Evolutionary conservation across 2,113 vertebrate genomes (phyloP).

Genomic region (Antechinus flavipes): DNA sequence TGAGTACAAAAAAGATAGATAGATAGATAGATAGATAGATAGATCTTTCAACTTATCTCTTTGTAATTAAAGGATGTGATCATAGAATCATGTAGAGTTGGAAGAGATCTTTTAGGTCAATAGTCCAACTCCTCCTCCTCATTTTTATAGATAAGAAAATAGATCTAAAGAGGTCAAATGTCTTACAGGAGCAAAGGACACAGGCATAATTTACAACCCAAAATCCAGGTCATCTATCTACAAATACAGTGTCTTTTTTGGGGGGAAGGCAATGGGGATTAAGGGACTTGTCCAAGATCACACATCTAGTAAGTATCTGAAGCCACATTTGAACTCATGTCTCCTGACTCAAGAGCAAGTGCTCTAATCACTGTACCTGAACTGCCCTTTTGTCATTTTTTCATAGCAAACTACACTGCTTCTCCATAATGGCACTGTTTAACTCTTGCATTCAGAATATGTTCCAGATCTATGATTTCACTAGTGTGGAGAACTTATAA

Average conservation of each 20-base stretch:
- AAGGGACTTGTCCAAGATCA: background rate
- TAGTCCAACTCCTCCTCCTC: background rate
- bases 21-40: background rate
- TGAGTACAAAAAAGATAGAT: constrained; percentile 39
- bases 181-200: background rate
- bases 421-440: background rate
- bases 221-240: background rate
- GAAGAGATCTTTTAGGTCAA: background rate
- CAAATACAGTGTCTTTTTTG: background rate
- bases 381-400: too few species aligned
- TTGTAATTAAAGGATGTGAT: background rate
- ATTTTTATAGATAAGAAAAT: background rate
- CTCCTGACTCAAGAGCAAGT: background rate
- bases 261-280: background rate
- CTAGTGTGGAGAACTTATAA: background rate
- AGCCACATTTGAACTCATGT: background rate
- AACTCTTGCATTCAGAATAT: background rate
- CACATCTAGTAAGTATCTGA: background rate
- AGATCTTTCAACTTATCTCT: background rate
- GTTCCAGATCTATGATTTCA: background rate
- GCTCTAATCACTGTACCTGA: too few species aligned
- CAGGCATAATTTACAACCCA: background rate
- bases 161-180: background rate
- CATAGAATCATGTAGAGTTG: background rate
- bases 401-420: background rate